phyloP scores from a whole-genome alignment of 2,113 vertebrate species.

The Peromyscus maniculatus region DNA sequence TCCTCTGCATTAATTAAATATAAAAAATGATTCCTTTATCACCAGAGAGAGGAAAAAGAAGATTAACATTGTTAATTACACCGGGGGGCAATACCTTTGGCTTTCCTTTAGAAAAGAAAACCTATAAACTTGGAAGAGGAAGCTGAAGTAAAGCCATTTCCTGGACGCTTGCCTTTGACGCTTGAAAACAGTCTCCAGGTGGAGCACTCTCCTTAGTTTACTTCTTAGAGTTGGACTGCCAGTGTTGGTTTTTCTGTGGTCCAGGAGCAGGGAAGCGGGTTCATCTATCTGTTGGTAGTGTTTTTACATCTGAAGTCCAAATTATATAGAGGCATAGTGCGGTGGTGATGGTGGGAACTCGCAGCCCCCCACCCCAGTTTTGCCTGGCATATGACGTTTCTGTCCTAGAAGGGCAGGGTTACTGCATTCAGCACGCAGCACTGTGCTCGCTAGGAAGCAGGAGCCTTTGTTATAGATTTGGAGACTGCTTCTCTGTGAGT shows the following conservation, averaged over 20 bases:
- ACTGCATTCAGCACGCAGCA: background rate
- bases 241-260: conserved; percentile 79
- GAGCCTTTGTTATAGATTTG: conserved; percentile 76
- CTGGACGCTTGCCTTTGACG: conserved; percentile 75
- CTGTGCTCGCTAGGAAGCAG: background rate
- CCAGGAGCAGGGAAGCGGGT: conserved; percentile 57
- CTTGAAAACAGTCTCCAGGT: conserved; percentile 87
- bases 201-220: conserved; percentile 89
- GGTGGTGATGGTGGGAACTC: conserved; percentile 55
- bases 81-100: conserved; percentile 85
- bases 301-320: conserved; percentile 75
- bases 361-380: conserved; percentile 1
- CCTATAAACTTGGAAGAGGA: conserved; percentile 73
- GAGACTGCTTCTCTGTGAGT: conserved; percentile 73
- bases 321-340: conserved; percentile 80
- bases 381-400: conserved; percentile 75
- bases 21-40: conserved; percentile 93
- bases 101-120: conserved; percentile 56
- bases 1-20: conserved; percentile 96
- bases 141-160: conserved; percentile 55
- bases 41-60: conserved; percentile 88
- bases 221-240: conserved; percentile 78
- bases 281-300: conserved; percentile 47
- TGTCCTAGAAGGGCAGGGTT: conserved; percentile 68
- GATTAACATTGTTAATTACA: conserved; percentile 91